Evolutionary conservation across 2,113 vertebrate genomes (phyloP).

Genomic region (Ptychochromis oligacanthus): DNA sequence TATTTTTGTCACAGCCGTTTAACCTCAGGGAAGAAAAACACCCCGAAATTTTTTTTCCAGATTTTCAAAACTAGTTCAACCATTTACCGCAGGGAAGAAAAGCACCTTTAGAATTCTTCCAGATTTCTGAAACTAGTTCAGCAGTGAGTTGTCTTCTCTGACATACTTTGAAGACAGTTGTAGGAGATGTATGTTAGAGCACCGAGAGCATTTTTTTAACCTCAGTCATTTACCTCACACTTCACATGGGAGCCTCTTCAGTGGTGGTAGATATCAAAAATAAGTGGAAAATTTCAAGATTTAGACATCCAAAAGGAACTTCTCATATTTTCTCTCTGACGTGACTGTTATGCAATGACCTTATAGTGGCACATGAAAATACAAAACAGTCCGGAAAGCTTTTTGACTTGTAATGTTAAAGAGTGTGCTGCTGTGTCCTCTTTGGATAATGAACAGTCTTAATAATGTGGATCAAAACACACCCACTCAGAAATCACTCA

Average conservation of each 20-base stretch:
- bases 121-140: neutral
- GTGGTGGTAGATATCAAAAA: neutral
- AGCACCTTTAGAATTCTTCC: neutral
- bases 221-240: neutral
- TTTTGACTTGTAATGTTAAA: neutral
- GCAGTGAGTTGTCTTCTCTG: neutral
- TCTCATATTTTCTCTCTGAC: neutral
- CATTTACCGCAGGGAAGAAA: neutral
- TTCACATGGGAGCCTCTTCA: neutral
- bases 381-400: neutral
- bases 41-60: neutral
- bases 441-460: neutral
- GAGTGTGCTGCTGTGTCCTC: neutral
- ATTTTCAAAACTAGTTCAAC: neutral
- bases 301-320: neutral
- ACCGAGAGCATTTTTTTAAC: too few species aligned
- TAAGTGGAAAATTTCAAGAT: neutral
- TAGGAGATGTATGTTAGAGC: neutral
- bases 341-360: neutral
- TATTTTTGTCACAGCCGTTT: neutral
- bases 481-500: neutral
- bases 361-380: conserved; percentile 11
- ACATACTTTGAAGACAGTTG: neutral
- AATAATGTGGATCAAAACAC: conserved; percentile 10
- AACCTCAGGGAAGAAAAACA: neutral